Base-by-base conservation (phyloP, 35 echinoderm and acorn worm species). In the Strongylocentrotus purpuratus region DNA sequence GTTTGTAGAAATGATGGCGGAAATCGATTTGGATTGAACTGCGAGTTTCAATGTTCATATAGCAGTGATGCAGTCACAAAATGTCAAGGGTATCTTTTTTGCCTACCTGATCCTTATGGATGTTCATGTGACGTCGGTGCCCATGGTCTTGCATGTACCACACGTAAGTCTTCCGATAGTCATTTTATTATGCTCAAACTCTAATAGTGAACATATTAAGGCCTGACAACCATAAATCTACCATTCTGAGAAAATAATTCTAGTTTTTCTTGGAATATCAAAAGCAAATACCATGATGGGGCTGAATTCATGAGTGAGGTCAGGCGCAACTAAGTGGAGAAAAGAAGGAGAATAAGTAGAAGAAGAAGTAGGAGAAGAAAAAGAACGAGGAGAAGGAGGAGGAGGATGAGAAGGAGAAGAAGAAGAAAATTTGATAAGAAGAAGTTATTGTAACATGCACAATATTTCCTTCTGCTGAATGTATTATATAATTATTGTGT, bases 51-150 rank as follows among this genome's bases (percentile, higher is more conserved):
- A 22, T 91, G 89, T 47, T 15, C 33, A 17, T 25, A 91, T 33
- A 10, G n/a, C n/a, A 11, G 10, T 35, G 33, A 35, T 46, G 12
- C 28, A 6, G 2, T 22, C 8, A 13, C 28, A 33, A 0, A 9
- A 46, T 91, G 89, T 22, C 25, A 35, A 22, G 89, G 17, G 9
- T 4, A 47, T 14, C 46, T 91, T 1, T 91, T 91, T 20, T 91
- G 89, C 33, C 89, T 91, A 22, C 89, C 89, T 28, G 89, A 91
- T 47, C 89, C 89, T 7, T 91, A 91, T 33, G 89, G 89, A 25
- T 91, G 89, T 33, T 14, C 89, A 33, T 91, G 89, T 91, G 89
- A 91, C 25, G 89, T 91, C 10, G 89, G 89, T 22, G 32, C 41
- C 89, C 33, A 47, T 41, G 89, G 89, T 12, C 89, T 33, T 33